These are phyloP conservation scores for Dermatophagoides farinae DNA, from an alignment of 1,140 invertebrate species.

Conservation along the genomic window DNA sequence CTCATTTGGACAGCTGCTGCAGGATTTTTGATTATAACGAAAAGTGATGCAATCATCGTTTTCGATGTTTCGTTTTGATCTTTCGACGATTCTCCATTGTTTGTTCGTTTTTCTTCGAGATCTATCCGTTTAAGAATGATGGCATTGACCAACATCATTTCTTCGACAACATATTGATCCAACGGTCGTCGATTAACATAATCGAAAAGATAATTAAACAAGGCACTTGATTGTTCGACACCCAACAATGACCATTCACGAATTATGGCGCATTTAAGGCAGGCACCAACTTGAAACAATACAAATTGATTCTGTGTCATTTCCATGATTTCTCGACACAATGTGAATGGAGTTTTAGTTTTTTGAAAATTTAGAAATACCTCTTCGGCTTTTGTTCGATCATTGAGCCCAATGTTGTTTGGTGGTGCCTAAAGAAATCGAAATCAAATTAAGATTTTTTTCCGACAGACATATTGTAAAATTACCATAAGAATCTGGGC, in stretches of 20 bases:
- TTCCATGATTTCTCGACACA: conserved; percentile 52
- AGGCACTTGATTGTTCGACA: neutral
- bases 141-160: conserved; percentile 41
- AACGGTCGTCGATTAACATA: conserved; percentile 9
- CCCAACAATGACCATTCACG: conserved; percentile 43
- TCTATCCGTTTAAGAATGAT: conserved; percentile 65
- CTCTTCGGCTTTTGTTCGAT: conserved; percentile 51
- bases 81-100: conserved; percentile 42
- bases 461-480: neutral
- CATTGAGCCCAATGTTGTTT: conserved; percentile 48
- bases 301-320: conserved; percentile 55
- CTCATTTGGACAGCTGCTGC: conserved; percentile 20
- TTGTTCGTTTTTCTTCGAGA: conserved; percentile 46
- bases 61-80: neutral
- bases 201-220: conserved; percentile 13
- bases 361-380: conserved; percentile 59
- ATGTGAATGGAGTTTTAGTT: conserved; percentile 52
- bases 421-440: conserved; percentile 44
- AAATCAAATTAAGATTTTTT: conserved; percentile 1
- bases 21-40: neutral
- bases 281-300: conserved; percentile 58
- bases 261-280: conserved; percentile 60
- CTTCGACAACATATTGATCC: conserved; percentile 27
- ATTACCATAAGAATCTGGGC: conserved; percentile 7
- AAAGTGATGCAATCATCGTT: neutral